Percentiles rank a stretch among this genome's conserved stretches.
Evolutionary conservation across 2,797 vertebrate species (phyloP).

Genomic region (Myotis daubentonii): DNA sequence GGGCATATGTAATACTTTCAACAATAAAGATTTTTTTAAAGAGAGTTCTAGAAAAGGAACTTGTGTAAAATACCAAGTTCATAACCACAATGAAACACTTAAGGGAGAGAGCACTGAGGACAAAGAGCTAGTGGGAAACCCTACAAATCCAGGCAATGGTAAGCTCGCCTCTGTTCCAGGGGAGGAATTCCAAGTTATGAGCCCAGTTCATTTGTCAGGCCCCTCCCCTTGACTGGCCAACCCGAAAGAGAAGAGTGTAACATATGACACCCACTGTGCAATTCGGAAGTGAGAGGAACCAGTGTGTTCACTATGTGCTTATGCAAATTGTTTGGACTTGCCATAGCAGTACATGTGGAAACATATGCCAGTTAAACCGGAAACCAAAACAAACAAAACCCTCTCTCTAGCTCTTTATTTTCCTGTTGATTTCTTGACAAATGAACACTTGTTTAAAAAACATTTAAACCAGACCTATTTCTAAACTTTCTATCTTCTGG

Average conservation of each 20-base stretch:
- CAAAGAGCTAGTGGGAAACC: neutral
- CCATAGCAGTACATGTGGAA: rapidly evolving
- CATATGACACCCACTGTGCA: too few species aligned
- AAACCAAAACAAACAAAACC: neutral
- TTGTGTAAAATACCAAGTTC: neutral
- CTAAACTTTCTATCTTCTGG: neutral
- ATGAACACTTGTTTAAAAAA: neutral
- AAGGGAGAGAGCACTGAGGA: neutral
- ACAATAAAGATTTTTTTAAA: neutral
- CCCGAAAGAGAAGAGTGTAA: neutral
- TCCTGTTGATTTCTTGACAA: neutral
- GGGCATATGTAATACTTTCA: neutral
- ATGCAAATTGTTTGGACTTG: neutral
- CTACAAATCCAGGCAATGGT: neutral
- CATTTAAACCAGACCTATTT: neutral
- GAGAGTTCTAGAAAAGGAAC: neutral
- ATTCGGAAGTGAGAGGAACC: neutral
- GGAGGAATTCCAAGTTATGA: neutral
- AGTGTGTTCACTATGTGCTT: rapidly evolving
- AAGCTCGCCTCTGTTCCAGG: neutral
- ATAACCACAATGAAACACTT: neutral
- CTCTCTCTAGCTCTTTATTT: neutral
- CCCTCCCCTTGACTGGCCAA: neutral
- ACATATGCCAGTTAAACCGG: neutral
- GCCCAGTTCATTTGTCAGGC: neutral